phyloP scores from a whole-genome alignment of 1,140 invertebrate species.

The Euura saliciscinereae region DNA sequence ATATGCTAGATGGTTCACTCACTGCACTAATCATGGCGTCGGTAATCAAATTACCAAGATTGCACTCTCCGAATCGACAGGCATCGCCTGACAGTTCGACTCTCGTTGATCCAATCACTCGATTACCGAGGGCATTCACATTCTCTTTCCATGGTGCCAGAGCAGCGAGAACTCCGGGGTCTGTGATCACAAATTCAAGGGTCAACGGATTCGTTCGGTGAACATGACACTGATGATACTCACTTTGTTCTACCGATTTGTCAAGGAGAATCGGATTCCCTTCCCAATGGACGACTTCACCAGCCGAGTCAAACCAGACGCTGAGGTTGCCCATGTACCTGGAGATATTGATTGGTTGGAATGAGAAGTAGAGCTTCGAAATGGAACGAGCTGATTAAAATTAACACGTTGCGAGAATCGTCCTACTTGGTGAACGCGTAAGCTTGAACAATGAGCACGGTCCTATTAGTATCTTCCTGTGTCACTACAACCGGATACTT shows the following conservation, averaged over 20 bases:
- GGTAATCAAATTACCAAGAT: constrained; percentile 76
- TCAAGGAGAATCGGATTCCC: constrained; percentile 82
- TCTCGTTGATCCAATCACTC: constrained; percentile 63
- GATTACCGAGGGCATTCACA: constrained; percentile 64
- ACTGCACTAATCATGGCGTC: constrained; percentile 72
- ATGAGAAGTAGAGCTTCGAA: background rate
- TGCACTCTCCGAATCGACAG: constrained; percentile 73
- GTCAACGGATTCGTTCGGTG: no score
- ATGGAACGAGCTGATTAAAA: background rate
- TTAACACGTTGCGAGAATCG: background rate
- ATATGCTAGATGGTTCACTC: constrained; percentile 28
- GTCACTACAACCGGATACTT: constrained; percentile 71
- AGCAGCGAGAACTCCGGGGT: constrained; percentile 58
- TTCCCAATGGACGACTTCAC: constrained; percentile 70
- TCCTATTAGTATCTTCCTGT: constrained; percentile 60
- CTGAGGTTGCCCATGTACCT: constrained; percentile 75
- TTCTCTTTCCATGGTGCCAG: constrained; percentile 65
- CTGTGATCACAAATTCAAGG: no score
- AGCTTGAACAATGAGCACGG: constrained; percentile 75
- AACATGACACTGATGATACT: no score
- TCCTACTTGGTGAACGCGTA: constrained; percentile 67
- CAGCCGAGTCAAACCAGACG: constrained; percentile 74
- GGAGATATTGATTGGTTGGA: background rate
- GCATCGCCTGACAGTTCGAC: constrained; percentile 63
- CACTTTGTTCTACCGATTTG: constrained; percentile 68